Base-by-base conservation (phyloP, 2,113 vertebrate species). In the Sceloporus tristichus region DNA sequence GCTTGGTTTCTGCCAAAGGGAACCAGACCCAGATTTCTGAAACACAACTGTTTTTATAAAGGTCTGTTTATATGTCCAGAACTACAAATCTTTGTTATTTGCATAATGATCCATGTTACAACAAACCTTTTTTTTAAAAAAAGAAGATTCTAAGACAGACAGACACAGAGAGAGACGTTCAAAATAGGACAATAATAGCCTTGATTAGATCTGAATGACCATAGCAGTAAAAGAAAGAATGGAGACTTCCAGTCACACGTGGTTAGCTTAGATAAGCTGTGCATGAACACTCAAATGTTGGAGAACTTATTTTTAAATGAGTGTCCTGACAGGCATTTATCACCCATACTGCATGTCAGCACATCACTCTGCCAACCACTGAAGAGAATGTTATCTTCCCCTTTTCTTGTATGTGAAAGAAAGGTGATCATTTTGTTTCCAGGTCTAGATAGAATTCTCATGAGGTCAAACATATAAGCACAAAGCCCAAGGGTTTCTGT, bases 201-300 rank as follows among this genome's bases (percentile, higher is more conserved):
- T 59, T 71, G 40, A 73, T 73, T 59, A 25, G 38, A 29, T 73
- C 56, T 70, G 21, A 73, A 48, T 25, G 7, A 66, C 25, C 13
- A 76, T 3, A 87, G 27, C 3, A 76, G 5, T 34, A 77, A 85
- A 86, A 91, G 5, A 42, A 86, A 88, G 76, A 78, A 53, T 18
- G 85, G 74, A 66, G 66, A 34, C 53, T 29, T 54, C 0, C 23
- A 29, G n/a, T 2, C 38, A 9, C 29, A 21, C 59, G 40, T 74
- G 62, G 88, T 59, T 14, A 80, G 11, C 53, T 66, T 29, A 85
- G 38, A 89, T 73, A 27, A 79, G 29, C 62, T 80, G 19, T 77
- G 68, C 59, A 81, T 34, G 34, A 25, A 34, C 11, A 10, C 29
- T 40, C 1, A 19, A 74, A 54, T 75, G 87, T 29, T 42, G 27